These are phyloP conservation scores for Cynodonichthys magdalenae DNA, from an alignment of 2,797 vertebrate species.

Conservation along the genomic window DNA sequence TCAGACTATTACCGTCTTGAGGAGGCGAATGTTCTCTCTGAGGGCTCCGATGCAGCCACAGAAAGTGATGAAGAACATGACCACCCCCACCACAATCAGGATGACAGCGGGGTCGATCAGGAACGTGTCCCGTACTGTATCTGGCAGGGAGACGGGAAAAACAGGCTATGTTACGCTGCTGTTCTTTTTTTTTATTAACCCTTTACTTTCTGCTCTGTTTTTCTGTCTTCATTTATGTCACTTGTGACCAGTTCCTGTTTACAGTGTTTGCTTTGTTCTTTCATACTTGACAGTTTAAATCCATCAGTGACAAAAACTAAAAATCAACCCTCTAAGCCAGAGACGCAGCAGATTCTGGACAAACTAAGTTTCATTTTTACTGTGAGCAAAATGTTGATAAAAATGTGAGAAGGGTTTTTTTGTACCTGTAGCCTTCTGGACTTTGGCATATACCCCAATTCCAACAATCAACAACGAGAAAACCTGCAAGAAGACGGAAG, in stretches of 20 bases:
- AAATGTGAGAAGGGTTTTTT: background rate
- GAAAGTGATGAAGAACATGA: slow-evolving; percentile 88
- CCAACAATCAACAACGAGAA: slow-evolving; percentile 83
- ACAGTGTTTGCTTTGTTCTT: background rate
- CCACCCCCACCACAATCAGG: slow-evolving; percentile 84
- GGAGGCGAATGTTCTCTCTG: slow-evolving; percentile 82
- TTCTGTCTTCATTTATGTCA: slow-evolving; percentile 7
- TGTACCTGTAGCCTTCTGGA: slow-evolving; percentile 83
- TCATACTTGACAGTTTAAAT: slow-evolving; percentile 4
- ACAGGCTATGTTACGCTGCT: slow-evolving; percentile 24
- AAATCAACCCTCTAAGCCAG: background rate
- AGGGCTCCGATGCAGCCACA: slow-evolving; percentile 84
- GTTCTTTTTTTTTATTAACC: background rate
- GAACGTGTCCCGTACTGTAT: slow-evolving; percentile 82
- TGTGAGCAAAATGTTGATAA: too few species aligned
- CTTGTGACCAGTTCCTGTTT: background rate
- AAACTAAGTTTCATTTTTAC: too few species aligned
- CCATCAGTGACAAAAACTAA: slow-evolving; percentile 30
- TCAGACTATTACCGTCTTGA: slow-evolving; percentile 77
- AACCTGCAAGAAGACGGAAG: slow-evolving; percentile 62
- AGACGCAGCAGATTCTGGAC: background rate
- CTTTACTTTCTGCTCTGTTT: background rate
- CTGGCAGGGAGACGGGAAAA: slow-evolving; percentile 62
- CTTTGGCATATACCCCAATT: slow-evolving; percentile 82
- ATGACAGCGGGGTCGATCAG: slow-evolving; percentile 83